Base-by-base conservation (phyloP, 2,888 invertebrate genomes). In the Drosophila monieri region DNA sequence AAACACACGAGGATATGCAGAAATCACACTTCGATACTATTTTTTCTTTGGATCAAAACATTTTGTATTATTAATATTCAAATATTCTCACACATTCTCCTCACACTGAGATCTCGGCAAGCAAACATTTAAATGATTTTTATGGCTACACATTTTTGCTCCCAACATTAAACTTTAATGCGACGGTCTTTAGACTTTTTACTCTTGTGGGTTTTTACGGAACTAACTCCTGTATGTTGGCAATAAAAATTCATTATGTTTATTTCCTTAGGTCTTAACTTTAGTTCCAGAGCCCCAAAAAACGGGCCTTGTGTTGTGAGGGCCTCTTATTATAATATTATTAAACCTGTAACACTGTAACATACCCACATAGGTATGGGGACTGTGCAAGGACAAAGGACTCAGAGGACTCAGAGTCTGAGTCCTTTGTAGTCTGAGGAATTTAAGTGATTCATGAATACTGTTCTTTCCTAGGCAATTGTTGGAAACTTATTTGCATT, bases 41-140 rank as follows among this genome's bases (percentile, higher is more conserved):
- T 14, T 32, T 32, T 32, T 12, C 12, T 10, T 14, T 8, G 39
- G 2, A 18, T 41, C 39, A 9, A 41, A 41, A 41, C 4, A 15
- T 41, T 39, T 15, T 41, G 39, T 72, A 79, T 81, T 85, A 85
- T 81, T 81, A 81, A 85, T 74, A 81, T 41, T 41, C 74, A 74
- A 70, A 76, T 80, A 64, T 69, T 51, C 25, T 73, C 67, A 74
- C 60, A 83, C 67, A 66, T 35, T 32, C 14, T 6, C 37, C 14
- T 6, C 37, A 14, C 6, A 3, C 39, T 74, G 60, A 64, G 56
- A 47, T 62, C 73, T 21, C 21, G 49, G 35, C 66, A 77, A 65
- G 61, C 69, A 75, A 78, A 79, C 77, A 80, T 83, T 85, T 74
- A 73, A 80, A 80, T 80, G 86, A 85, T 83, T 80, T 80, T 80